Base-by-base conservation (phyloP, 2,888 invertebrate genomes). In the Thyatira batis region DNA sequence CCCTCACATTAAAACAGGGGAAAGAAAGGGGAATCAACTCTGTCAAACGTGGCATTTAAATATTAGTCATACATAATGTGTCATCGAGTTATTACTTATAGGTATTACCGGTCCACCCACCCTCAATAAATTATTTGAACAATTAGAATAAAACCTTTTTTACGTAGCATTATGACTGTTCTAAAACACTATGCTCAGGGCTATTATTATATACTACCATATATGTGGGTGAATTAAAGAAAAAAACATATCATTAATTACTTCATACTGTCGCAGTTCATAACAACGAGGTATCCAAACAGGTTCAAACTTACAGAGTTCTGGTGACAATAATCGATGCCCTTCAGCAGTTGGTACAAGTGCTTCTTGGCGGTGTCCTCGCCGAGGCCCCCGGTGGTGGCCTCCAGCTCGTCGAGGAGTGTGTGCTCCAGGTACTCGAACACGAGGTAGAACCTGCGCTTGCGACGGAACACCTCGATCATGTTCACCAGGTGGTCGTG, bases 361-460 rank as follows among this genome's bases (percentile, higher is more conserved):
- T 97, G 94, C 71, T 95, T 95, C 68, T 96, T 93, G 39, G 95
- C 94, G 2, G 93, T 93, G 53, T 95, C 95, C 69, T 95, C 95
- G 1, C 95, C 96, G 6, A 97, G 89, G 0, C 96, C 96, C 13
- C 95, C 94, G 0, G 94, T 93, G 48, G 93, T 87, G 23, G 94
- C 94, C 76, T 97, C 97, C 72, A 98, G 85, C 89, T 97, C 96
- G 67, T 97, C 97, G 57, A 97, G 89, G 3, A 97, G 93, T 0
- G 97, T 97, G 75, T 97, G 96, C 82, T 97, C 97, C 70, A 97
- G 89, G 85, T 95, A 97, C 82, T 98, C 97, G 81, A 97, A 97
- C 8, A 98, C 97, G 27, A 98, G 90, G 86, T 97, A 97, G 80
- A 97, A 96, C 51, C 97, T 93, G 71, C 96, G 95, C 82, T 96